phyloP scores from a whole-genome alignment of 2,888 invertebrate species.

The Oscheius sp. region DNA sequence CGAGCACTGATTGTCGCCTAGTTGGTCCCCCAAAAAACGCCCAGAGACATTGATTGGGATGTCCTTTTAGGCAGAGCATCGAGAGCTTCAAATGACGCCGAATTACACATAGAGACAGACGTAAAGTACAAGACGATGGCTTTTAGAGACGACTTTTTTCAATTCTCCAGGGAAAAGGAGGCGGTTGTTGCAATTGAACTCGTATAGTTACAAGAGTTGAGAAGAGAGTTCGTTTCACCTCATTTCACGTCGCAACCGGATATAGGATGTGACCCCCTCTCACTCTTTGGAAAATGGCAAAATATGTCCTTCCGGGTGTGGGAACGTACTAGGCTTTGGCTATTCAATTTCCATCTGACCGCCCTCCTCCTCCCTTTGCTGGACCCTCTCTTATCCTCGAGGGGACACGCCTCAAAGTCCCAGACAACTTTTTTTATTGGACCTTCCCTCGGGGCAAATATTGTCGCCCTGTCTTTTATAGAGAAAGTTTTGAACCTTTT shows the following conservation, averaged over 20 bases:
- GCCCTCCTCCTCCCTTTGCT: background rate
- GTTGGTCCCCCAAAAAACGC: conserved; percentile 1
- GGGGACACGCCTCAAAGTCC: background rate
- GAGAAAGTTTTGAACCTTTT: background rate
- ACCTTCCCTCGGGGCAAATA: too few relatives aligned
- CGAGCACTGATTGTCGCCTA: conserved; percentile 27
- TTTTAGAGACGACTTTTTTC: too few relatives aligned
- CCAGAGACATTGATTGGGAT: conserved; percentile 19
- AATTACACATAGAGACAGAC: background rate
- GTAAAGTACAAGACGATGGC: too few relatives aligned
- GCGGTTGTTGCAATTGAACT: too few relatives aligned
- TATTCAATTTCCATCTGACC: conserved; percentile 12
- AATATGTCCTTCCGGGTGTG: background rate
- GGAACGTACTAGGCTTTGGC: conserved; percentile 2
- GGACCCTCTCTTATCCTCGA: conserved; percentile 3
- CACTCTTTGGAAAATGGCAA: background rate
- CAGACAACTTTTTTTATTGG: background rate
- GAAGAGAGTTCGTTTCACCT: too few relatives aligned
- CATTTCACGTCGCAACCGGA: background rate
- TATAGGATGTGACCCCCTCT: too few relatives aligned
- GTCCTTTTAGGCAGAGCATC: conserved; percentile 7
- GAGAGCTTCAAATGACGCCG: background rate
- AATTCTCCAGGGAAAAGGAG: too few relatives aligned
- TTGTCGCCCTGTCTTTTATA: too few relatives aligned
- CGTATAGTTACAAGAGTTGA: too few relatives aligned